Percentiles rank a stretch among this genome's conserved stretches.
Conservation (phyloP, 2,888 invertebrate species). For the Maniola hyperantus region DNA sequence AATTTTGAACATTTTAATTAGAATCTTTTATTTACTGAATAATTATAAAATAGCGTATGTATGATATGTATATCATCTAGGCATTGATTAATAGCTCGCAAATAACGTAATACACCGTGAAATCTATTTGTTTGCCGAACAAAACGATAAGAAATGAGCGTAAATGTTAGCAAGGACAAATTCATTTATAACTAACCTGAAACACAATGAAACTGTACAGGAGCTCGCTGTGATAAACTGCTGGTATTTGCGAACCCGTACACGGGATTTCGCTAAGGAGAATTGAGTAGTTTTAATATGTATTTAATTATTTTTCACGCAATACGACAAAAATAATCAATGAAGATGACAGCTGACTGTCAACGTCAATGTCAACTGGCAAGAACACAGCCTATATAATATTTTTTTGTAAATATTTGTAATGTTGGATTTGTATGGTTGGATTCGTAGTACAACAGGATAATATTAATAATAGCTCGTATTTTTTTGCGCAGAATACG, state of each 20-base stretch:
- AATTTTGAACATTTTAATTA: constrained; percentile 8
- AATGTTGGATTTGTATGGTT: no score
- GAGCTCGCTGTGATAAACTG: not conserved
- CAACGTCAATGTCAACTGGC: constrained; percentile 3
- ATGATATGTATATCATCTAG: not conserved
- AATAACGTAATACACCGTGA: constrained; percentile 46
- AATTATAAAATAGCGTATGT: not conserved
- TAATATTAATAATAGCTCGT: no score
- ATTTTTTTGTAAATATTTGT: no score
- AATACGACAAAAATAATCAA: constrained; percentile 40
- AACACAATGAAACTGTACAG: not conserved
- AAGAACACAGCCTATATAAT: no score
- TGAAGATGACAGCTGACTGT: constrained; percentile 37
- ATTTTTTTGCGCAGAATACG: no score
- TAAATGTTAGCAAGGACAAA: constrained; percentile 52
- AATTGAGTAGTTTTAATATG: constrained; percentile 35
- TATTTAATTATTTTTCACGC: constrained; percentile 37
- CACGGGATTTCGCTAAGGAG: constrained; percentile 32
- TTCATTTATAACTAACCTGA: constrained; percentile 40
- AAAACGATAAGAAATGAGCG: constrained; percentile 57
- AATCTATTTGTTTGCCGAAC: constrained; percentile 65
- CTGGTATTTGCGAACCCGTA: constrained; percentile 33
- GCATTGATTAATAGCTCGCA: constrained; percentile 17
- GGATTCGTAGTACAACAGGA: no score
- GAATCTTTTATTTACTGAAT: constrained; percentile 2